These are phyloP conservation scores for Papilio dardanus DNA, from an alignment of 1,140 invertebrate species.

Conservation along the genomic window DNA sequence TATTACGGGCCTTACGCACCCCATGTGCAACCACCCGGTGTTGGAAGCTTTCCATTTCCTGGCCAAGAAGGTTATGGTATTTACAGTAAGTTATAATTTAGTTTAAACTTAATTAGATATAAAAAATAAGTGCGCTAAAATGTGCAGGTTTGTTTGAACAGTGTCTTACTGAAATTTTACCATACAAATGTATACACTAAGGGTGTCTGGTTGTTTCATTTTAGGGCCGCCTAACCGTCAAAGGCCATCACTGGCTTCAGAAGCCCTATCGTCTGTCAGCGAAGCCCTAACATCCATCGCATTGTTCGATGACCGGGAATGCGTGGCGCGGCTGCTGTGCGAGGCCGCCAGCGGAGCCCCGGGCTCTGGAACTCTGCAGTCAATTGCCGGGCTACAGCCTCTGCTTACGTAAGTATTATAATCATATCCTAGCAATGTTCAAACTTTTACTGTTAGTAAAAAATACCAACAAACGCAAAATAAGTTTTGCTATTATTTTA, in stretches of 20 bases:
- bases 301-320: constrained; percentile 89
- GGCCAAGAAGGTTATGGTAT: constrained; percentile 1
- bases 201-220: background rate
- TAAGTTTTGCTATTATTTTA: background rate
- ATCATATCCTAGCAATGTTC: background rate
- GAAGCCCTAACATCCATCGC: constrained; percentile 88
- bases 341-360: constrained; percentile 87
- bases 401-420: constrained; percentile 85
- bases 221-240: constrained; percentile 48
- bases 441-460: background rate
- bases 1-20: constrained; percentile 19
- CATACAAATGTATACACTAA: too few relatives aligned
- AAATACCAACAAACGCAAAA: background rate
- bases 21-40: background rate
- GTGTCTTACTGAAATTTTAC: too few relatives aligned
- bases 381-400: constrained; percentile 84
- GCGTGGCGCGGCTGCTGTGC: constrained; percentile 89
- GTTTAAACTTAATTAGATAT: background rate
- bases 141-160: background rate
- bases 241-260: constrained; percentile 53
- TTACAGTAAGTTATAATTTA: background rate
- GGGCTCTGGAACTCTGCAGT: constrained; percentile 79
- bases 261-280: constrained; percentile 60
- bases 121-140: background rate
- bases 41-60: constrained; percentile 3